Conservation (phyloP, 2,797 vertebrate genomes). For the Macrochelys suwanniensis region DNA sequence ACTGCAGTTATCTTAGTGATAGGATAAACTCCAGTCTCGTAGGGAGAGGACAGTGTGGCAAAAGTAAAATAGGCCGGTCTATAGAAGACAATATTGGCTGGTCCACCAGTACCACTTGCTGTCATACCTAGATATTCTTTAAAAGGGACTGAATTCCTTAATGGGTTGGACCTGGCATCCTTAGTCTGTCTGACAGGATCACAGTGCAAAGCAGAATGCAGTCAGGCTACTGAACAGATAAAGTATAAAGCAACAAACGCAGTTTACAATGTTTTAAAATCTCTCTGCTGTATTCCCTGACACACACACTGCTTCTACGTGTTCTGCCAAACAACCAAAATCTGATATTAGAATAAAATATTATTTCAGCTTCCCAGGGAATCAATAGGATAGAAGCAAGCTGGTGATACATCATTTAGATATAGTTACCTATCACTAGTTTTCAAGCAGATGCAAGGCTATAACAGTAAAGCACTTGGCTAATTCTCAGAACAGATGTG, state of each 20-base stretch:
- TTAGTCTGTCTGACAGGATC: too few relatives aligned
- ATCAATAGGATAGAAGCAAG: accelerated
- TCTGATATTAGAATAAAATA: accelerated
- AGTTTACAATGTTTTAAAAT: accelerated
- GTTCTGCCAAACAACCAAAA: neutral
- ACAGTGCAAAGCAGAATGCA: neutral
- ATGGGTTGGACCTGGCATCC: accelerated
- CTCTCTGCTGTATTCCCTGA: neutral
- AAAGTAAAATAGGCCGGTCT: neutral
- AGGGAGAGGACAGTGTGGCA: too few relatives aligned
- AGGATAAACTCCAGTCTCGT: neutral
- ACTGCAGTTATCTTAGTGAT: neutral
- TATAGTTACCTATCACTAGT: neutral
- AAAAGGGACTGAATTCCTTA: neutral
- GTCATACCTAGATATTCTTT: neutral
- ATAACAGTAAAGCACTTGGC: neutral
- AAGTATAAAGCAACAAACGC: accelerated
- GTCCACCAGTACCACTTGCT: neutral
- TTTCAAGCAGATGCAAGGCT: neutral
- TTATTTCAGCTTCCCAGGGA: accelerated
- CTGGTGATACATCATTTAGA: neutral
- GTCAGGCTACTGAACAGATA: neutral
- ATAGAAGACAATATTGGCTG: neutral
- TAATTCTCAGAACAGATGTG: neutral
- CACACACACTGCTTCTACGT: neutral